Evolutionary conservation across 64 coral and sea anemone genomes (phyloP).

Genomic region (Pachyseris speciosa): DNA sequence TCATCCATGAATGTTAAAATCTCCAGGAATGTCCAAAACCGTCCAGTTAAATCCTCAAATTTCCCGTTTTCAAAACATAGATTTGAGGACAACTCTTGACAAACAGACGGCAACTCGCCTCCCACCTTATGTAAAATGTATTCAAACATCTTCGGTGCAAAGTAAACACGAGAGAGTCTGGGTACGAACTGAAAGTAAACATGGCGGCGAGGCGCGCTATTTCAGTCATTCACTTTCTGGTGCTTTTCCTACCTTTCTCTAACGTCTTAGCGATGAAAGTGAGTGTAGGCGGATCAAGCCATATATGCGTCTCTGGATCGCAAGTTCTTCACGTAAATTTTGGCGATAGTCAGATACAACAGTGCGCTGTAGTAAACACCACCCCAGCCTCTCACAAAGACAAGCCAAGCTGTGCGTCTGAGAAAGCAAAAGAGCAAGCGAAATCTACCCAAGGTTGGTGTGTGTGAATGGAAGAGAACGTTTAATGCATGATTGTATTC

Average conservation of each 20-base stretch:
- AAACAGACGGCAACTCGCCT: neutral
- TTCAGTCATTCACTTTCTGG: neutral
- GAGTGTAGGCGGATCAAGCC: neutral
- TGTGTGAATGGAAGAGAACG: neutral
- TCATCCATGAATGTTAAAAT: slow-evolving; percentile 61
- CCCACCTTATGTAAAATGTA: neutral
- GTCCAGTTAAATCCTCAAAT: neutral
- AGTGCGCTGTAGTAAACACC: slow-evolving; percentile 3
- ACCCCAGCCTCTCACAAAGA: neutral
- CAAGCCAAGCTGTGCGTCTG: neutral
- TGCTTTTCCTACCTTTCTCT: neutral
- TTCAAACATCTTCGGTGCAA: neutral
- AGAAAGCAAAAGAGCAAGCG: neutral
- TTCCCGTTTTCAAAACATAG: neutral
- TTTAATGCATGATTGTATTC: neutral
- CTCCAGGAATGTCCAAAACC: neutral
- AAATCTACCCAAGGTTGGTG: neutral
- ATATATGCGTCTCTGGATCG: neutral
- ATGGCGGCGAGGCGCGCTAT: slow-evolving; percentile 24
- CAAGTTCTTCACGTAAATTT: slow-evolving; percentile 43
- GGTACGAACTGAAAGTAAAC: neutral
- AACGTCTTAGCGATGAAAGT: neutral
- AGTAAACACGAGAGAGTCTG: neutral
- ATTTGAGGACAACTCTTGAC: neutral
- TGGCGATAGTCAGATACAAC: neutral